Conservation (phyloP, 2,797 vertebrate genomes). For the Pempheris klunzingeri region DNA sequence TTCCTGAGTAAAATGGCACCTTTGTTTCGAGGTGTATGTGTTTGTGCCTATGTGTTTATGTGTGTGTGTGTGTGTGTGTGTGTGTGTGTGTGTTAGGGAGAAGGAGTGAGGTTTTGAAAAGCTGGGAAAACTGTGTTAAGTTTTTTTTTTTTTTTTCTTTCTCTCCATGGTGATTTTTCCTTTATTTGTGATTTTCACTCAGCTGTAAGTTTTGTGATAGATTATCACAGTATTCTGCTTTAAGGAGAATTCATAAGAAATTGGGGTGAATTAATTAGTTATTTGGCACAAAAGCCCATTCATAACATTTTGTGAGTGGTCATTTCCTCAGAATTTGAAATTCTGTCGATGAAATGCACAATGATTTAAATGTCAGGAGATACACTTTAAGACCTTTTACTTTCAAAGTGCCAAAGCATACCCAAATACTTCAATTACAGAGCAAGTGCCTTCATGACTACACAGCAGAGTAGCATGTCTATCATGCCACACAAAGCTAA, state of each 20-base stretch:
- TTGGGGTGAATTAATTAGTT: not conserved
- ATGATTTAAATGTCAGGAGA: not conserved
- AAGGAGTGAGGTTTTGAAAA: constrained; percentile 69
- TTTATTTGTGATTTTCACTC: constrained; percentile 46
- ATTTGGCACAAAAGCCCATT: not conserved
- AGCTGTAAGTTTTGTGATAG: constrained; percentile 6
- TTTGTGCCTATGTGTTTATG: constrained; percentile 80
- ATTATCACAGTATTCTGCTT: constrained; percentile 1
- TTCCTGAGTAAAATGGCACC: constrained; percentile 88
- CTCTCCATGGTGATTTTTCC: constrained; percentile 39
- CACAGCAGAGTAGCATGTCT: not conserved
- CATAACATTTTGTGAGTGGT: not conserved
- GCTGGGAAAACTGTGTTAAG: constrained; percentile 58
- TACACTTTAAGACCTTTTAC: not conserved
- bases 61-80: constrained; percentile 68
- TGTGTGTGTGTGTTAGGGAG: constrained; percentile 53
- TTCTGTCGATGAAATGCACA: not conserved
- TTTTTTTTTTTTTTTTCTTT: constrained; percentile 48
- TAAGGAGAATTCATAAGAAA: not conserved
- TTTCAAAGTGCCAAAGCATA: not conserved
- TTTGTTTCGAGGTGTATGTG: constrained; percentile 87
- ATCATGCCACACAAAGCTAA: constrained; percentile 1
- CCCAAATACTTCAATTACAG: not conserved
- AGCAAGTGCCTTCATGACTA: not conserved
- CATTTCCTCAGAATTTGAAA: not conserved